These are phyloP conservation scores for Aurelia coerulea DNA, from an alignment of 30 jellyfish, hydroid and myxozoan genomes.

Conservation along the genomic window DNA sequence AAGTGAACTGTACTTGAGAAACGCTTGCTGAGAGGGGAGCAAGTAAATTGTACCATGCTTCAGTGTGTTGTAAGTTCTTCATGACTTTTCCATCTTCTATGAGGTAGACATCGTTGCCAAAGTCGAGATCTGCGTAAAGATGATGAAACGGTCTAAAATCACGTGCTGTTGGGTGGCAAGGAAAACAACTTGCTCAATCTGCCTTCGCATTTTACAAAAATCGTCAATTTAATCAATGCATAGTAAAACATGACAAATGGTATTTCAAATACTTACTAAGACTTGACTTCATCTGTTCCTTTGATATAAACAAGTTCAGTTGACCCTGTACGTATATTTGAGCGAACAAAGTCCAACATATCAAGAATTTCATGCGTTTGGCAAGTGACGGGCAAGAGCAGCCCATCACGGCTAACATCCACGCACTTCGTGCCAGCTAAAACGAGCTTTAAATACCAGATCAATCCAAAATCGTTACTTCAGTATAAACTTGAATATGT, in stretches of 20 bases:
- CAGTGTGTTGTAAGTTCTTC: conserved; percentile 27
- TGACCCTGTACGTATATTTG: conserved; percentile 53
- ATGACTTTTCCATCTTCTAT: conserved; percentile 68
- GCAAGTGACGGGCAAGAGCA: conserved; percentile 53
- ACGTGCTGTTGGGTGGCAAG: conserved; percentile 69
- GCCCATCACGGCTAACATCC: conserved; percentile 63
- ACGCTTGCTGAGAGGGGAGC: conserved; percentile 66
- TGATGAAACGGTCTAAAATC: conserved; percentile 59
- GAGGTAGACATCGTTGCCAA: conserved; percentile 73
- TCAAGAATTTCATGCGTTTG: conserved; percentile 35
- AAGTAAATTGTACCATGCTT: conserved; percentile 51
- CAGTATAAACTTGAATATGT: too few species aligned
- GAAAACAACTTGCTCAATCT: conserved; percentile 23
- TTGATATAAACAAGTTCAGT: conserved; percentile 63
- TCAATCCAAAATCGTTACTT: background rate
- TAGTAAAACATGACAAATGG: background rate
- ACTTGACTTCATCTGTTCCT: conserved; percentile 61
- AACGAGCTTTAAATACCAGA: background rate
- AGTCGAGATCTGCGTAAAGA: conserved; percentile 78
- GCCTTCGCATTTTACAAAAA: conserved; percentile 32
- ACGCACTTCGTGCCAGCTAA: conserved; percentile 12
- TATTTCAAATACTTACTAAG: conserved; percentile 60
- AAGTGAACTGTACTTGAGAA: conserved; percentile 70
- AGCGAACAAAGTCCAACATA: conserved; percentile 57
- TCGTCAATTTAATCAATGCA: conserved; percentile 26